Percentiles rank a stretch among this genome's conserved stretches.
These are phyloP conservation scores for Mormyrus hasselquistii DNA, from an alignment of 2,797 vertebrate genomes.

Conservation along the genomic window DNA sequence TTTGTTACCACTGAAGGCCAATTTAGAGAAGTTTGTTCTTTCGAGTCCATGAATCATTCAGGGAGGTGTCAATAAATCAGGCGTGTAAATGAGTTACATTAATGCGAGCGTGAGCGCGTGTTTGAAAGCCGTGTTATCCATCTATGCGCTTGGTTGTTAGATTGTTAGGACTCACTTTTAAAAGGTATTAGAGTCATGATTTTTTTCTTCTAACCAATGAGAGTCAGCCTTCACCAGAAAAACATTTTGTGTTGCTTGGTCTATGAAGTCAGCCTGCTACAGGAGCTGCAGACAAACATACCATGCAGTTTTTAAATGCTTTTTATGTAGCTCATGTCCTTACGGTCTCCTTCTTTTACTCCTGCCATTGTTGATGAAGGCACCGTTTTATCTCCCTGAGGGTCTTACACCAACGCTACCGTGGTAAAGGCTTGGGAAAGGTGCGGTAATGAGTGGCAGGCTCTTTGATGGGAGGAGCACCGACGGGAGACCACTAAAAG, in stretches of 20 bases:
- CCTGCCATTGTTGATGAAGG: not conserved
- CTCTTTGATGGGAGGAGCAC: slow-evolving; percentile 65
- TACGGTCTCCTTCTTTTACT: not conserved
- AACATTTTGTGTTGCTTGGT: not conserved
- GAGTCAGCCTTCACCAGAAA: not conserved
- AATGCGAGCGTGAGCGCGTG: slow-evolving; percentile 44
- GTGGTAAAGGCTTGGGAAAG: slow-evolving; percentile 36
- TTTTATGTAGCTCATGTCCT: not conserved
- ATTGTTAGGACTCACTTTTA: slow-evolving; percentile 38
- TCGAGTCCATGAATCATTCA: slow-evolving; percentile 55
- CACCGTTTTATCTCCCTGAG: slow-evolving; percentile 37
- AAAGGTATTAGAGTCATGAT: slow-evolving; percentile 26
- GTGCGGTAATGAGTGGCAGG: slow-evolving; percentile 66
- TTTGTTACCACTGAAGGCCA: slow-evolving; percentile 37
- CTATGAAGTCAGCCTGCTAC: not conserved
- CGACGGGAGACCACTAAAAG: slow-evolving; percentile 51
- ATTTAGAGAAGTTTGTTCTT: slow-evolving; percentile 35
- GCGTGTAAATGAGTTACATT: slow-evolving; percentile 56
- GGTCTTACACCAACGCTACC: slow-evolving; percentile 59
- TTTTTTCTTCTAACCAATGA: slow-evolving; percentile 28
- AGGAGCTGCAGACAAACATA: not conserved
- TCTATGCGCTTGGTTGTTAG: slow-evolving; percentile 34
- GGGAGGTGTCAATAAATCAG: slow-evolving; percentile 60
- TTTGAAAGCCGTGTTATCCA: not conserved
- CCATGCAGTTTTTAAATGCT: not conserved